phyloP scores from a whole-genome alignment of 2,888 invertebrate genomes.

The Volucella bombylans region DNA sequence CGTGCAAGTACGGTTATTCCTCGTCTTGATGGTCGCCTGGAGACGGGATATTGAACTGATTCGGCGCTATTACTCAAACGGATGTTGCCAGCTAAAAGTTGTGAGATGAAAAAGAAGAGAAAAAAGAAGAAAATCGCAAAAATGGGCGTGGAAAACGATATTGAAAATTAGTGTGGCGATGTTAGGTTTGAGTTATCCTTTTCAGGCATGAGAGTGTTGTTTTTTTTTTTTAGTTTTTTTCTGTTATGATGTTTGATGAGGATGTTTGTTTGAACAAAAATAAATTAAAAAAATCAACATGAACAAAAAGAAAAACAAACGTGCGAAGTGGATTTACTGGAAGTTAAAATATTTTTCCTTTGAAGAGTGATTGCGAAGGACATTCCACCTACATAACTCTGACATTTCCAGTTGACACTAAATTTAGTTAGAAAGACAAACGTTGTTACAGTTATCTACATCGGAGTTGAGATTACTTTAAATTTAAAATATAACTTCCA shows the following conservation, averaged over 20 bases:
- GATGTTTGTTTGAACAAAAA: conserved; percentile 45
- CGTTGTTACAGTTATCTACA: conserved; percentile 27
- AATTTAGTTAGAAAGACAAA: too few relatives aligned
- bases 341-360: too few relatives aligned
- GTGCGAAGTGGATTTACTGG: conserved; percentile 8
- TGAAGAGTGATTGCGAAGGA: too few relatives aligned
- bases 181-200: conserved; percentile 10
- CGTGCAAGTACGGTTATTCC: conserved; percentile 82
- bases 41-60: conserved; percentile 85
- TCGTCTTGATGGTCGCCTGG: conserved; percentile 84
- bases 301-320: conserved; percentile 35
- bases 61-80: conserved; percentile 86
- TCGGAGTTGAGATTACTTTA: conserved; percentile 23
- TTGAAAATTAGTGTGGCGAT: conserved; percentile 48
- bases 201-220: conserved; percentile 34
- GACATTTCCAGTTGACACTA: too few relatives aligned
- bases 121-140: conserved; percentile 12
- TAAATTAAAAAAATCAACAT: conserved; percentile 31
- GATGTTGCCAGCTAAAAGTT: conserved; percentile 83
- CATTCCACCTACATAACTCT: too few relatives aligned
- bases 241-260: conserved; percentile 37
- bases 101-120: background rate
- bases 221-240: conserved; percentile 37
- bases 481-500: conserved; percentile 61
- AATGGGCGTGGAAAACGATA: conserved; percentile 50